phyloP scores from a whole-genome alignment of 23 tunicate species.

The Halocynthia aurantium region DNA sequence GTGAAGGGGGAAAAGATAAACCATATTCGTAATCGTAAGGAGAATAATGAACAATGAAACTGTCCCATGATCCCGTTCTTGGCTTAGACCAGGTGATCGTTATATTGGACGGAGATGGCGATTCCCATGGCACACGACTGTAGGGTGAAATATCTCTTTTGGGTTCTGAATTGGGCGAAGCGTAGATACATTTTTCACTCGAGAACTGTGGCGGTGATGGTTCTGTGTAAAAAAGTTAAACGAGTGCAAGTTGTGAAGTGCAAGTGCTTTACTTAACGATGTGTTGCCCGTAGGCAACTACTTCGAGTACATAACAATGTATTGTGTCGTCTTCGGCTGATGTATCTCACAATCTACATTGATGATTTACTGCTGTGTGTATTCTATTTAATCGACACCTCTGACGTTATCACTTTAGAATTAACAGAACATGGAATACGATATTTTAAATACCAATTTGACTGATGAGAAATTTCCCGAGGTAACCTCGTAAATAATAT shows the following conservation, averaged over 20 bases:
- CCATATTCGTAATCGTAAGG: slow-evolving; percentile 55
- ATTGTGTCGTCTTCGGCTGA: too few relatives aligned
- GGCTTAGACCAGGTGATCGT: slow-evolving; percentile 51
- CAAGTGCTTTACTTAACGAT: slow-evolving; percentile 5
- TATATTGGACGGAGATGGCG: slow-evolving; percentile 15
- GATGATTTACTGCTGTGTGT: neutral
- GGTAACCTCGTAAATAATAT: too few relatives aligned
- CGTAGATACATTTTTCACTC: neutral
- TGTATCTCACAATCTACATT: too few relatives aligned
- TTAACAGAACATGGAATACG: too few relatives aligned
- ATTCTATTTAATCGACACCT: too few relatives aligned
- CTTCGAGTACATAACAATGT: too few relatives aligned
- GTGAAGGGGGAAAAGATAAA: slow-evolving; percentile 11
- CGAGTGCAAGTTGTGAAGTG: neutral
- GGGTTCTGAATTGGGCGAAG: neutral
- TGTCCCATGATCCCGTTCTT: slow-evolving; percentile 60
- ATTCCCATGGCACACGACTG: neutral
- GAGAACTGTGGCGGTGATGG: slow-evolving; percentile 9
- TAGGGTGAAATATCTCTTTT: neutral
- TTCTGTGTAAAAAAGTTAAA: neutral
- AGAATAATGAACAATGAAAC: slow-evolving; percentile 74
- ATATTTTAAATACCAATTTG: too few relatives aligned
- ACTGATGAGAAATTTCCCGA: too few relatives aligned
- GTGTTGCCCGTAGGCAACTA: too few relatives aligned
- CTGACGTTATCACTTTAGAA: too few relatives aligned